Evolutionary conservation across 2,113 vertebrate genomes (phyloP).

Genomic region (Reinhardtius hippoglossoides): DNA sequence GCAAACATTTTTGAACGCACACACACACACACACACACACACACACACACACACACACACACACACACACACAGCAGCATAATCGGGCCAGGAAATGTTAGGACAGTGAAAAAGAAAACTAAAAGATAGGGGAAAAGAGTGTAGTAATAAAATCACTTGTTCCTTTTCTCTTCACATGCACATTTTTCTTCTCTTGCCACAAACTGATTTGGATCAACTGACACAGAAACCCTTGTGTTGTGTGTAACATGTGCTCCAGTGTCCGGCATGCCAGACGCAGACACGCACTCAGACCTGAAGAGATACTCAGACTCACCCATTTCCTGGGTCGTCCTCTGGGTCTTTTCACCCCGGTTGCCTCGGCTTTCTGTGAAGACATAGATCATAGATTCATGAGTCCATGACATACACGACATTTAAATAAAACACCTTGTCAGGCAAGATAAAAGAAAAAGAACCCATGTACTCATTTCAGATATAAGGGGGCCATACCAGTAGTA

Average conservation of each 20-base stretch:
- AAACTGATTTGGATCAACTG: neutral
- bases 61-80: no score
- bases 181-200: neutral
- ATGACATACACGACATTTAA: neutral
- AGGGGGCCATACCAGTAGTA: no score
- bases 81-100: neutral
- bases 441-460: no score
- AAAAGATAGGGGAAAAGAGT: neutral
- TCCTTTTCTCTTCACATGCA: neutral
- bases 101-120: neutral
- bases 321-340: slow-evolving; percentile 81
- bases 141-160: neutral
- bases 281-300: neutral
- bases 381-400: neutral
- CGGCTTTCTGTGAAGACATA: slow-evolving; percentile 74
- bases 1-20: neutral
- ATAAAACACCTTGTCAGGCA: no score
- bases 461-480: neutral
- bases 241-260: neutral
- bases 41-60: neutral
- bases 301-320: slow-evolving; percentile 72
- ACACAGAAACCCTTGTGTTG: neutral
- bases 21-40: no score
- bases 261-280: neutral
- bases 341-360: slow-evolving; percentile 78